Evolutionary conservation across 2,888 invertebrate species (phyloP).

Genomic region (Nudaria mundana): DNA sequence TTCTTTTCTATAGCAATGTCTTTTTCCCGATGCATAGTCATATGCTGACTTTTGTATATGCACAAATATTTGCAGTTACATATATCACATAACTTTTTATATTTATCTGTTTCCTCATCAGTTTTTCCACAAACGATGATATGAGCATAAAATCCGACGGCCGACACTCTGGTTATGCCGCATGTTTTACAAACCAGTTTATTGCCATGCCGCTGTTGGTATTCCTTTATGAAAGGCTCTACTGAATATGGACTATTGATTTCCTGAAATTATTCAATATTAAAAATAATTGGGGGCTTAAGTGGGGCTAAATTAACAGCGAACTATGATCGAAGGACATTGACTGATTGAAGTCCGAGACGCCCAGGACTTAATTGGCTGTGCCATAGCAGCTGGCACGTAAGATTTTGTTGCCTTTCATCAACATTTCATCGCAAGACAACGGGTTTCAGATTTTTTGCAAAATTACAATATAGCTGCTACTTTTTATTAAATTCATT

Average conservation of each 20-base stretch:
- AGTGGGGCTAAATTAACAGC: too few species aligned
- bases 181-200: constrained; percentile 69
- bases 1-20: constrained; percentile 37
- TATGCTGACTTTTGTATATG: constrained; percentile 82
- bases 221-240: constrained; percentile 41
- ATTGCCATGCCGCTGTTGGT: constrained; percentile 54
- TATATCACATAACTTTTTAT: constrained; percentile 74
- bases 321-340: too few species aligned
- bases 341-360: too few species aligned
- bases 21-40: constrained; percentile 66
- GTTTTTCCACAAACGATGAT: constrained; percentile 81
- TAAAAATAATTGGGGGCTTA: too few species aligned
- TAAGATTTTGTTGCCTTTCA: too few species aligned
- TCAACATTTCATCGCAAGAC: too few species aligned
- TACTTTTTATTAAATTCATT: too few species aligned
- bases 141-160: constrained; percentile 79
- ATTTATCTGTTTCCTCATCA: constrained; percentile 68
- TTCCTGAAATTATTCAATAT: constrained; percentile 27
- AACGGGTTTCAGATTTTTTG: too few species aligned
- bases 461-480: too few species aligned
- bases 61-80: constrained; percentile 76
- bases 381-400: too few species aligned
- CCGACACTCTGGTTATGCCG: constrained; percentile 65
- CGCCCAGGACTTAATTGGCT: too few species aligned
- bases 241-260: constrained; percentile 31